Evolutionary conservation across 1,140 invertebrate genomes (phyloP), one percentile per base, ranked within the genome.

Genomic region (Meteorus sp.): DNA sequence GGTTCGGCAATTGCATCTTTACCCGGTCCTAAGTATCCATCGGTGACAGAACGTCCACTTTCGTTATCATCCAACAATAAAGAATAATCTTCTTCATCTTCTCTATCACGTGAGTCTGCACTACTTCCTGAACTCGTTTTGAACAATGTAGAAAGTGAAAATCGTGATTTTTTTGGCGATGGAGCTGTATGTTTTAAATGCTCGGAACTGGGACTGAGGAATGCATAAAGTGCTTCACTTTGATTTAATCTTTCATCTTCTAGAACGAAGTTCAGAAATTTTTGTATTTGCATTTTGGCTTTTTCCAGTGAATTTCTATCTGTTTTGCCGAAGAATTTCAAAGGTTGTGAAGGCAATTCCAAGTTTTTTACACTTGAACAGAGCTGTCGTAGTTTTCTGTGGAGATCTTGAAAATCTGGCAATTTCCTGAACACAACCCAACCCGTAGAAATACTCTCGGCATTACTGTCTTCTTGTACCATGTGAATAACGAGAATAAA

Each of bases 1-100:
- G 93, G 92, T 75, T 95, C 93, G 6, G 92, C 93, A 65, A 95
- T 92, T 0, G 89, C 89, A 71, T 95, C 93, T 68, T 89, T 86
- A 35, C 81, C 82, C 61, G 88, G 85, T 56, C 88, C 82, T 48
- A 82, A 76, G 2, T 78, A 71, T 22, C 79, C 67, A 3, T 84
- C 79, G 55, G 77, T 79, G 2, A 55, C 60, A 43, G 69, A 67
- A 29, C 73, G 73, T 17, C 61, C 62, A 3, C 66, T 63, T 13
- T 66, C 76, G 1, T 82, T 81, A 43, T 91, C 89, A 23, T 90
- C 72, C 58, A 88, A 85, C 35, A 86, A 78, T 0, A 52, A 13
- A 0, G 89, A 89, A 60, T 89, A 88, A 68, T 90, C 88, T 33
- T 90, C 89, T 43, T 90, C 89, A 27, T 88, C 87, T 15, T 80